Percentiles rank a stretch among this genome's conserved stretches.
These are phyloP conservation scores for Phalacrocorax pelagicus DNA, from an alignment of 2,113 vertebrate genomes.

Conservation along the genomic window DNA sequence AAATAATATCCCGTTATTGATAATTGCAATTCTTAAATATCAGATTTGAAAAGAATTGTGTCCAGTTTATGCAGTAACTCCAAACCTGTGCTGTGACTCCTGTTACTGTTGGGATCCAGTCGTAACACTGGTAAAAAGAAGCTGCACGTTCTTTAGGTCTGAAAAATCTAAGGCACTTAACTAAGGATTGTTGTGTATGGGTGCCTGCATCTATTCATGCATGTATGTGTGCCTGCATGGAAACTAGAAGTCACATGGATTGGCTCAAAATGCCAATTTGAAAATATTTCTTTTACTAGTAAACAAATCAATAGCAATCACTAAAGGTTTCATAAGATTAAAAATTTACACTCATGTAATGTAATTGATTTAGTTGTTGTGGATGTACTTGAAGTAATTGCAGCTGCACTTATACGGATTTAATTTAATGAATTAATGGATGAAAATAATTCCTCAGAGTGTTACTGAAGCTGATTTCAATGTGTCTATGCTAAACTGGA, in stretches of 20 bases:
- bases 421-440: slow-evolving; percentile 33
- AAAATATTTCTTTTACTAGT: background rate
- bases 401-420: background rate
- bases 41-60: background rate
- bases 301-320: slow-evolving; percentile 23
- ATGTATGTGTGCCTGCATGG: background rate
- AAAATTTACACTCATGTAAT: background rate
- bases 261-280: background rate
- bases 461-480: background rate
- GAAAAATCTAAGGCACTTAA: background rate
- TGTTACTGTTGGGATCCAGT: background rate
- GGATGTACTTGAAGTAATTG: background rate
- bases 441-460: background rate
- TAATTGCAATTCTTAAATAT: background rate
- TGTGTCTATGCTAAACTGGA: background rate
- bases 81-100: background rate
- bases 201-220: fast-evolving
- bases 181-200: background rate
- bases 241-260: background rate
- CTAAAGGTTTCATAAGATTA: background rate
- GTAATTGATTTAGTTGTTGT: background rate
- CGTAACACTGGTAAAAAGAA: background rate
- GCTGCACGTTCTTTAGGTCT: background rate
- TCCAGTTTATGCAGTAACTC: background rate
- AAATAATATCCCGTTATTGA: background rate